phyloP scores from a whole-genome alignment of 2,888 invertebrate genomes.

The Athalia cordata region DNA sequence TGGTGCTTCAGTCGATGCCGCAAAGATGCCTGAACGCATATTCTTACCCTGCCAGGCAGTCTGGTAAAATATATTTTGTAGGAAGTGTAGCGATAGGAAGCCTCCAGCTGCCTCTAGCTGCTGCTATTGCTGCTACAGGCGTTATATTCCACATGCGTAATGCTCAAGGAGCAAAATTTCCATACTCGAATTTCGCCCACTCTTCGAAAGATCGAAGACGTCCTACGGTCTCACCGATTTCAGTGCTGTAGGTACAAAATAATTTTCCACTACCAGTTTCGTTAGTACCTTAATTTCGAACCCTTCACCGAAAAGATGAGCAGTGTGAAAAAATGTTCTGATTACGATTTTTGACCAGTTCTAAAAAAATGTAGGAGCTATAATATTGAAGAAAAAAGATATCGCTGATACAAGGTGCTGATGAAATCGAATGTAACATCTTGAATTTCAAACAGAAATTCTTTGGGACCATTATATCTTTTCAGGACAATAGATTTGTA shows the following conservation, averaged over 20 bases:
- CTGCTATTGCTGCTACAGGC: conserved; percentile 50
- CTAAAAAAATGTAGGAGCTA: too few species aligned
- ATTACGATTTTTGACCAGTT: too few species aligned
- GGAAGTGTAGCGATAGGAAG: conserved; percentile 62
- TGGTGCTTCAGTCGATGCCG: conserved; percentile 53
- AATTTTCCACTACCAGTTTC: too few species aligned
- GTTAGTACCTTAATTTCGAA: too few species aligned
- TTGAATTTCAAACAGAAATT: neutral
- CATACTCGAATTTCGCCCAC: conserved; percentile 68
- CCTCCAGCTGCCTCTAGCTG: conserved; percentile 60
- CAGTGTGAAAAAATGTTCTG: too few species aligned
- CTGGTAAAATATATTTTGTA: conserved; percentile 66
- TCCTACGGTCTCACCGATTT: neutral
- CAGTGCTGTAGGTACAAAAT: neutral
- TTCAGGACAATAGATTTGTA: neutral
- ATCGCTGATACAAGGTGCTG: too few species aligned
- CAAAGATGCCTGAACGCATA: conserved; percentile 61
- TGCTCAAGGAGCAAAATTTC: conserved; percentile 65
- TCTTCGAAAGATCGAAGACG: conserved; percentile 19
- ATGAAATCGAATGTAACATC: too few species aligned
- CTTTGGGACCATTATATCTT: neutral
- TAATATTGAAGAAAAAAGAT: too few species aligned
- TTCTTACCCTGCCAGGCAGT: conserved; percentile 60
- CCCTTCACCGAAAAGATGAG: too few species aligned
- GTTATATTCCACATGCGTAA: conserved; percentile 69